Percentiles rank a stretch among this genome's conserved stretches.
phyloP scores from a whole-genome alignment of 2,888 invertebrate genomes.

The Epiblema foenella region DNA sequence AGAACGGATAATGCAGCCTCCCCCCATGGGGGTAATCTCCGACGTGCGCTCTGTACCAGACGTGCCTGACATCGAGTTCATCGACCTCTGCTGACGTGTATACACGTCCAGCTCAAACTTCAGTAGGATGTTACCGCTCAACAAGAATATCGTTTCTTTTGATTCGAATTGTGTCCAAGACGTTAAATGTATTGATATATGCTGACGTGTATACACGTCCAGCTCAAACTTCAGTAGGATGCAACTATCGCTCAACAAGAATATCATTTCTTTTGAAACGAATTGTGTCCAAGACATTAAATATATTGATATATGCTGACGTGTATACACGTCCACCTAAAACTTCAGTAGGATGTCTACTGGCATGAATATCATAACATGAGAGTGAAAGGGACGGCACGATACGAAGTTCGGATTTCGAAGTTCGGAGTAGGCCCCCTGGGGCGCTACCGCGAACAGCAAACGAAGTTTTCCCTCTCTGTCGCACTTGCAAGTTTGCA shows the following conservation, averaged over 20 bases:
- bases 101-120: not conserved
- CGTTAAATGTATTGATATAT: not conserved
- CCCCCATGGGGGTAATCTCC: conserved; percentile 13
- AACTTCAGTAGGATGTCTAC: not conserved
- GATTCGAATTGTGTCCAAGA: no score
- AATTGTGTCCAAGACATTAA: not conserved
- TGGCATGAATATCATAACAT: no score
- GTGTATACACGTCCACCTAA: not conserved
- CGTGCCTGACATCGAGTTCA: conserved; percentile 14
- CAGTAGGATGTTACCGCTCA: not conserved
- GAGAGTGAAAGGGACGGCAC: no score
- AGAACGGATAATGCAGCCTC: conserved; percentile 33
- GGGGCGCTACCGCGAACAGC: no score
- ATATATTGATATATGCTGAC: not conserved
- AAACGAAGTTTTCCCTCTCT: no score
- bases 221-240: no score
- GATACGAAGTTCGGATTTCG: no score
- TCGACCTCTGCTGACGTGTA: conserved; percentile 26
- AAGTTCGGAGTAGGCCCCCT: no score
- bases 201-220: not conserved
- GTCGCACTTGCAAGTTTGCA: no score
- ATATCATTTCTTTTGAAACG: no score
- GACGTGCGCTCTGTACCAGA: conserved; percentile 7
- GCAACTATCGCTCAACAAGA: no score
- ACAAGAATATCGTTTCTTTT: not conserved